Evolutionary conservation across 2,888 invertebrate species (phyloP), one percentile per base, ranked within the genome.

Genomic region (Ferrisia virgata): DNA sequence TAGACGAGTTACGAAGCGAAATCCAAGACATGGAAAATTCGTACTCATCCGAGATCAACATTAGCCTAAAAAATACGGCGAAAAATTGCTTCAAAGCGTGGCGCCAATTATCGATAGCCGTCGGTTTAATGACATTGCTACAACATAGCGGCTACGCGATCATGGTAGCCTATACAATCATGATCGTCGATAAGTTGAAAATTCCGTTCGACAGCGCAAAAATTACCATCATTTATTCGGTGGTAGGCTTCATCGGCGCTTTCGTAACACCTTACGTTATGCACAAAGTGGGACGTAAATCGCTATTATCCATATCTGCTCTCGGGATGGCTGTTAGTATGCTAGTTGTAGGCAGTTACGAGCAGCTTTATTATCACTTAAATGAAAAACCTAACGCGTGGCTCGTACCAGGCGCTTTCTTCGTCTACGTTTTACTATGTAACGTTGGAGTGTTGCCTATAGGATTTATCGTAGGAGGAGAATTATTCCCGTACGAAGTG

Each of bases 401-500:
- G 81, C 22, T 81, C 0, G 33, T 81, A n/a, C 53, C 53, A 11
- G 33, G 47, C 13, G 36, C 81, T 25, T 18, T 81, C 9, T 53
- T 31, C 53, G 53, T 53, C 2, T 36, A 36, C 53, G 47, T 81
- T 15, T 36, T 58, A 9, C 43, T 81, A 22, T 53, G 81, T 53
- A 58, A 53, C 43, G 22, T 81, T 15, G 47, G 47, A 40, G 81
- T 58, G 18, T 36, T 81, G 22, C 33, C 81, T 81, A 53, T 81
- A 4, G 33, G 53, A n/a, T 81, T 53, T 33, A 28, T 47, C 33
- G n/a, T 81, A 22, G 53, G 33, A n/a, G 53, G 81, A 28, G 81
- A 81, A 81, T 15, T 81, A 47, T 81, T 81, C 53, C 81, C 81
- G 15, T 53, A 81, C 18, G 81, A 81, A 33, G 81, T 36, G 18